Conservation (phyloP, 2,113 vertebrate genomes). For the Gopherus evgoodei region DNA sequence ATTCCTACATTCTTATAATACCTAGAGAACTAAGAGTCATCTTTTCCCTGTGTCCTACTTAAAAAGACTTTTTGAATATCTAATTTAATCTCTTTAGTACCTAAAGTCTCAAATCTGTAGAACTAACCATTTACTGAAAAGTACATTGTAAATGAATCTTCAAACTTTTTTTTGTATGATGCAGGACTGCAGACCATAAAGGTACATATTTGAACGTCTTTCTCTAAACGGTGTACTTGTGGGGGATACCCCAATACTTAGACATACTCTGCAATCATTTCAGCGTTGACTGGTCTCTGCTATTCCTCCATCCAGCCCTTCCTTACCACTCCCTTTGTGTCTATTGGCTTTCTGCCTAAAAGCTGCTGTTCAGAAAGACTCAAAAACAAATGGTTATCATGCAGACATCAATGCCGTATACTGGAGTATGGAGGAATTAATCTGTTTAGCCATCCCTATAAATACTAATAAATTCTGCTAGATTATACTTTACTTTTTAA, state of each 20-base stretch:
- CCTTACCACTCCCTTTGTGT: slow-evolving; percentile 2
- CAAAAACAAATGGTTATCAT: slow-evolving; percentile 32
- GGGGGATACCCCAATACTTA: not conserved
- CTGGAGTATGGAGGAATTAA: slow-evolving; percentile 23
- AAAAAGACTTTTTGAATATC: not conserved
- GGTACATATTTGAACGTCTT: not conserved
- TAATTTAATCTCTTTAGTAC: not conserved
- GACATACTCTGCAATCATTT: not conserved
- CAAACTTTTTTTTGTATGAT: not conserved
- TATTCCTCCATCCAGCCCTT: not conserved
- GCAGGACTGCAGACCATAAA: not conserved
- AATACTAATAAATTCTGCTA: slow-evolving; percentile 67
- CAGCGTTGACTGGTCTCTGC: not conserved
- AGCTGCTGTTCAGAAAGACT: slow-evolving; percentile 35
- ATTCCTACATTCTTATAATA: not conserved
- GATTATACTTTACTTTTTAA: slow-evolving; percentile 55
- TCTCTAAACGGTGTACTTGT: not conserved
- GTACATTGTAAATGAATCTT: not conserved
- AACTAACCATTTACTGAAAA: not conserved
- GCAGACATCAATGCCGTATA: not conserved
- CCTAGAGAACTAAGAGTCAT: not conserved
- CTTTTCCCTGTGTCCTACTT: not conserved
- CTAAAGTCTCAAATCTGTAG: not conserved
- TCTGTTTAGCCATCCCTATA: slow-evolving; percentile 57
- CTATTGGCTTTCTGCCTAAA: slow-evolving; percentile 44